Evolutionary conservation across 1,140 invertebrate genomes (phyloP), one percentile per base, ranked within the genome.

Genomic region (Thaumatotibia leucotreta): DNA sequence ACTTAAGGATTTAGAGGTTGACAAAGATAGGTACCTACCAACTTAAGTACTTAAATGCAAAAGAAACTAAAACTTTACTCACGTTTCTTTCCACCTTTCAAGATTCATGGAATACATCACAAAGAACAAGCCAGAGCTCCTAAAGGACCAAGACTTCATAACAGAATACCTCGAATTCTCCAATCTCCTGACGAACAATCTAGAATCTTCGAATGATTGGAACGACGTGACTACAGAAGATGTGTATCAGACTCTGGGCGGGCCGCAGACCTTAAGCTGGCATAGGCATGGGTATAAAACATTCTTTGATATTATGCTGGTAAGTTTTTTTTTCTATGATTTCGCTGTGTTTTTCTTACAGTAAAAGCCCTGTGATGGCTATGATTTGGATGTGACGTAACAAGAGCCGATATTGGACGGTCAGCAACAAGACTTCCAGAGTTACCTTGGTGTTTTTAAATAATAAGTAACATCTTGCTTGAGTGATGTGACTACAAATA

Each of bases 271-370:
- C n/a, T 73, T 77, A 66, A 88, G 85, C 52, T 89, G 86, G 86
- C 77, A 86, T 50, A 72, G 67, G 27, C 27, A 84, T 20, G 86
- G 86, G 0, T 89, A 87, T 66, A 84, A 77, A 32, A 86, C 84
- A 0, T 76, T 89, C 8, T 89, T 89, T 35, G 81, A 87, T 4
- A 72, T 89, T 1, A 35, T 89, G 23, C 63, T 89, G 78, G 86
- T 89, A 31, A 81, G 79, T 78, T 6, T n/a, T n/a, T n/a, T n/a
- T n/a, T n/a, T n/a, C n/a, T n/a, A n/a, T 20, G 58, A 29, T 49
- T 24, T 10, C 33, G 2, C 11, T 27, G 17, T 64, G n/a, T 35
- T 62, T 17, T 29, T 29, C 2, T n/a, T n/a, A 29, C 27, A 6
- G 27, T 29, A 6, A 6, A n/a, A 29, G 6, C 2, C 27, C 27